Evolutionary conservation across 2,888 invertebrate species (phyloP).

Genomic region (Athetis lepigone): DNA sequence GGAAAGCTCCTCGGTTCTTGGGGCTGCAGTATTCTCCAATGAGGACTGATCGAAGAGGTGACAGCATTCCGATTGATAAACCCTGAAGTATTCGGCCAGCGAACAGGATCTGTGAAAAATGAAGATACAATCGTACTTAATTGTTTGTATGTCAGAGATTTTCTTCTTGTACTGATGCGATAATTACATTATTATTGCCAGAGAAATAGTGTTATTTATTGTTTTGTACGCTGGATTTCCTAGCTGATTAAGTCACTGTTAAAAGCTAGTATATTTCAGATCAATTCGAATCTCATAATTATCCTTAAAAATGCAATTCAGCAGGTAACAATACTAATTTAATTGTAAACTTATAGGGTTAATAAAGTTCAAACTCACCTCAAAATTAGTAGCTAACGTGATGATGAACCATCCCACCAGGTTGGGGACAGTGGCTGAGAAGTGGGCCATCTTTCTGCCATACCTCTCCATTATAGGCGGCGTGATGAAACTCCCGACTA

Average conservation of each 20-base stretch:
- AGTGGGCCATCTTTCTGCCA: constrained; percentile 85
- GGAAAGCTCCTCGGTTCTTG: constrained; percentile 90
- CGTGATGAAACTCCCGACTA: constrained; percentile 69
- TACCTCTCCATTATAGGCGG: constrained; percentile 82
- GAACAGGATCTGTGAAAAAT: constrained; percentile 58
- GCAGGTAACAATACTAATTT: neutral
- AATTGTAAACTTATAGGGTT: neutral
- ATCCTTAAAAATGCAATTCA: neutral
- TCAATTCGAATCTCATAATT: neutral
- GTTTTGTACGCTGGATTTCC: too few relatives aligned
- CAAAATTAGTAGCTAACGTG: constrained; percentile 76
- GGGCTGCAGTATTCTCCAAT: constrained; percentile 90
- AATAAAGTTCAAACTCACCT: constrained; percentile 49
- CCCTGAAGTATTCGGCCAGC: constrained; percentile 74
- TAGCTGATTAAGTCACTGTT: too few relatives aligned
- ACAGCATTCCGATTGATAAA: constrained; percentile 85
- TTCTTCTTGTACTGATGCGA: too few relatives aligned
- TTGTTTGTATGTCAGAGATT: too few relatives aligned
- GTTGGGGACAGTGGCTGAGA: constrained; percentile 81
- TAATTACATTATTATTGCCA: too few relatives aligned
- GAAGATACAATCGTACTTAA: too few relatives aligned
- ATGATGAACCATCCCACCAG: constrained; percentile 87
- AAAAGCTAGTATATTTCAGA: neutral
- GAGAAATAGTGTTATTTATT: too few relatives aligned
- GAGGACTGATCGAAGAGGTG: constrained; percentile 84